Conservation (phyloP, 1,140 invertebrate species). For the Bombus ignitus region DNA sequence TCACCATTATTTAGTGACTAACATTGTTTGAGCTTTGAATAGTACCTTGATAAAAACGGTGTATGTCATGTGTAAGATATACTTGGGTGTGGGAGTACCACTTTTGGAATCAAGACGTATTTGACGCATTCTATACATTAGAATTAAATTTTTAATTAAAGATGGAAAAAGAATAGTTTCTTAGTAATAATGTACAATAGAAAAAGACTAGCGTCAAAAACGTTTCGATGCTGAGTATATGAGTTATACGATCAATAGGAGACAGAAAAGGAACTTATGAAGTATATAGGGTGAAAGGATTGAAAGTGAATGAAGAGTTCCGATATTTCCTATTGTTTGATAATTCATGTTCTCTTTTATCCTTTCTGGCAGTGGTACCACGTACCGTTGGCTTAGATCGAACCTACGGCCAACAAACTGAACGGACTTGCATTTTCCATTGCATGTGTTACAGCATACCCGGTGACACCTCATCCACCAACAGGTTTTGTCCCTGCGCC, state of each 20-base stretch:
- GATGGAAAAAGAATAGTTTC: background rate
- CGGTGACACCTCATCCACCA: slow-evolving; percentile 82
- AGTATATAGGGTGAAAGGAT: no score
- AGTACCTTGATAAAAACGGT: slow-evolving; percentile 83
- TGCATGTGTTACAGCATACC: slow-evolving; percentile 83
- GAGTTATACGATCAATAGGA: slow-evolving; percentile 35
- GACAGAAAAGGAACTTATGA: background rate
- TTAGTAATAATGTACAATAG: background rate
- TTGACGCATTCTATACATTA: slow-evolving; percentile 11
- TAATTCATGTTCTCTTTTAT: slow-evolving; percentile 73
- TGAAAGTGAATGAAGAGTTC: background rate
- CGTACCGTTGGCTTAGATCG: slow-evolving; percentile 79
- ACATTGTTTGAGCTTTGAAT: slow-evolving; percentile 84
- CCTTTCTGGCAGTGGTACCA: slow-evolving; percentile 78
- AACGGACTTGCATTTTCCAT: slow-evolving; percentile 66
- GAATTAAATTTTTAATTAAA: background rate
- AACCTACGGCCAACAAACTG: slow-evolving; percentile 58
- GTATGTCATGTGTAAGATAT: slow-evolving; percentile 84
- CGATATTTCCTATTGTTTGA: slow-evolving; percentile 62
- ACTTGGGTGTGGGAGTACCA: slow-evolving; percentile 82
- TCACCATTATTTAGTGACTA: slow-evolving; percentile 83
- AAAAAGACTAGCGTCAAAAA: slow-evolving; percentile 9
- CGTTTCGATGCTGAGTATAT: slow-evolving; percentile 44
- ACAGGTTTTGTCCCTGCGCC: slow-evolving; percentile 83
- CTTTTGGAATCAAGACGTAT: slow-evolving; percentile 63